Evolutionary conservation across 2,888 invertebrate species (phyloP).

Genomic region (Chrysotoxum bicinctum): DNA sequence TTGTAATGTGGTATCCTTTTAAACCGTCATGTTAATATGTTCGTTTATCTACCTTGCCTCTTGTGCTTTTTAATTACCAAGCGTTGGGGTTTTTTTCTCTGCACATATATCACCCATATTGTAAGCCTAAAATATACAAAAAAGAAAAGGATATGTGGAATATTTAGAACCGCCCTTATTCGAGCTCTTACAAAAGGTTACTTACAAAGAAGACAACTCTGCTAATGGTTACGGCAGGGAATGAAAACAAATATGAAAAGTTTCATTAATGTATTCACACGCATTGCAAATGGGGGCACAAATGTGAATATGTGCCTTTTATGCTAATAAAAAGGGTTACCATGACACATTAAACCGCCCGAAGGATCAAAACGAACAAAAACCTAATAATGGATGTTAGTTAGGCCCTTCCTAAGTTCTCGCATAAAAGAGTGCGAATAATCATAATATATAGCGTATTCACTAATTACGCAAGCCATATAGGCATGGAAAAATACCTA

Average conservation of each 20-base stretch:
- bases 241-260: constrained; percentile 71
- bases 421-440: constrained; percentile 53
- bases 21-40: constrained; percentile 72
- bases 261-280: constrained; percentile 72
- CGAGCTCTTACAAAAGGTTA: constrained; percentile 27
- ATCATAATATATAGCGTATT: constrained; percentile 68
- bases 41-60: constrained; percentile 63
- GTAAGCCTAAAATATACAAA: constrained; percentile 57
- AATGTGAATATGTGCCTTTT: constrained; percentile 71
- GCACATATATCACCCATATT: constrained; percentile 22
- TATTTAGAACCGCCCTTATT: constrained; percentile 49
- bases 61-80: constrained; percentile 68
- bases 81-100: constrained; percentile 48
- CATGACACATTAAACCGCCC: constrained; percentile 71
- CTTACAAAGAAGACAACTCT: constrained; percentile 50
- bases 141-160: constrained; percentile 27
- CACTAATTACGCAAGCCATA: constrained; percentile 56
- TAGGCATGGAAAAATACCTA: constrained; percentile 37
- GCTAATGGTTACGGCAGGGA: constrained; percentile 60
- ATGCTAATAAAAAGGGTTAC: constrained; percentile 72
- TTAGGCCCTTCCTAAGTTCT: constrained; percentile 41
- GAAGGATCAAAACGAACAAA: constrained; percentile 68
- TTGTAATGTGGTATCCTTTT: constrained; percentile 56
- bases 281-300: constrained; percentile 65
- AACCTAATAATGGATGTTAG: constrained; percentile 70